These are phyloP conservation scores for Lucifuga dentata DNA, from an alignment of 2,113 vertebrate genomes.

Conservation along the genomic window DNA sequence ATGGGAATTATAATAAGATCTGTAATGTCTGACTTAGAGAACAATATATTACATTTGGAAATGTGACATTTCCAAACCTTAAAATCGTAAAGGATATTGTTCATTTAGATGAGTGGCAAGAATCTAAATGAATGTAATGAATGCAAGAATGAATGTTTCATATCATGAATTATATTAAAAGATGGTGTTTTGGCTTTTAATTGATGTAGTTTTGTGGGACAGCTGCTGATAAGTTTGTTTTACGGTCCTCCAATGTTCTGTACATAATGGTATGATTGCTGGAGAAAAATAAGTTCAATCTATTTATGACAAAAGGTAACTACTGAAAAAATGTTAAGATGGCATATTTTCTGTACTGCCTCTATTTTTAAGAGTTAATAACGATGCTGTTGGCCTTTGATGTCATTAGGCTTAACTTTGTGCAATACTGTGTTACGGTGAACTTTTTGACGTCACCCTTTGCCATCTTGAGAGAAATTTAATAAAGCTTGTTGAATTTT, in stretches of 20 bases:
- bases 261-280: conserved; percentile 66
- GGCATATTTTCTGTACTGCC: conserved; percentile 74
- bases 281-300: conserved; percentile 35
- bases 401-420: conserved; percentile 42
- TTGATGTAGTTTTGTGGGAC: conserved; percentile 34
- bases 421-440: conserved; percentile 69
- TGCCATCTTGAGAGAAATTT: conserved; percentile 37
- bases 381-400: conserved; percentile 21
- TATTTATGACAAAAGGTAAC: conserved; percentile 74
- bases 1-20: too few species aligned
- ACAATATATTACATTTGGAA: too few species aligned
- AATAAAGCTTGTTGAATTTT: conserved; percentile 72
- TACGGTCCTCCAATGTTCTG: conserved; percentile 47
- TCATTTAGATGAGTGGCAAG: too few species aligned
- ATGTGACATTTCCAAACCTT: too few species aligned
- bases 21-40: too few species aligned
- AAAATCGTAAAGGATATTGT: too few species aligned
- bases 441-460: conserved; percentile 25
- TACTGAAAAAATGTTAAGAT: conserved; percentile 67
- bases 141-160: not conserved
- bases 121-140: too few species aligned
- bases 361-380: conserved; percentile 75
- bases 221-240: conserved; percentile 16
- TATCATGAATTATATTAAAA: too few species aligned
- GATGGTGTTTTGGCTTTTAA: conserved; percentile 12